These are phyloP conservation scores for Periophthalmodon schlosseri DNA, from an alignment of 2,113 vertebrate species.

Conservation along the genomic window DNA sequence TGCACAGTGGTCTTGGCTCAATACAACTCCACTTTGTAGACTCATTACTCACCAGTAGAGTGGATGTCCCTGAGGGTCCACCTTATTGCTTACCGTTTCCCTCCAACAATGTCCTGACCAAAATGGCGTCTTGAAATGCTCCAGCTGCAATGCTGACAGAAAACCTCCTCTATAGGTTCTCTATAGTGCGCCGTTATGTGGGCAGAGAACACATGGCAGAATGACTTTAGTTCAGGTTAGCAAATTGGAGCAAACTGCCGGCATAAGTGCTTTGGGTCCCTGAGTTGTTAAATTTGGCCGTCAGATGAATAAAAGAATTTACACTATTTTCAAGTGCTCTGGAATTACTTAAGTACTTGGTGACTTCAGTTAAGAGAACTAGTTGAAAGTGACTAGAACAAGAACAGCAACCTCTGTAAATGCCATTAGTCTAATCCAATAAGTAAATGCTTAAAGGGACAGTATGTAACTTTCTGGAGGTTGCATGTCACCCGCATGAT, in stretches of 20 bases:
- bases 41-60: constrained; percentile 41
- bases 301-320: not conserved
- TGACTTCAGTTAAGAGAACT: too few relatives aligned
- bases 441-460: too few relatives aligned
- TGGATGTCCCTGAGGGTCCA: constrained; percentile 5
- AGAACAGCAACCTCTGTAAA: too few relatives aligned
- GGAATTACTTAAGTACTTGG: too few relatives aligned
- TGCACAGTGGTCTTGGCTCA: constrained; percentile 19
- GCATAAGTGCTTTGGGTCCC: not conserved
- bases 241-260: not conserved
- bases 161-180: constrained; percentile 1
- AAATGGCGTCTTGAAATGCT: constrained; percentile 35
- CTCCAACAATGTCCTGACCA: constrained; percentile 16
- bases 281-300: not conserved
- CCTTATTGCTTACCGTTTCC: constrained; percentile 20
- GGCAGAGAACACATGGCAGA: not conserved
- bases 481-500: too few relatives aligned
- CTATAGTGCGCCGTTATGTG: not conserved
- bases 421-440: too few relatives aligned
- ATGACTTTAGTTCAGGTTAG: not conserved
- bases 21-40: constrained; percentile 10
- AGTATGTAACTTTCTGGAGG: too few relatives aligned
- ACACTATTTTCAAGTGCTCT: not conserved
- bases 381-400: too few relatives aligned
- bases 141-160: constrained; percentile 21